phyloP scores from a whole-genome alignment of 2,888 invertebrate genomes.

The Apodemia hepburni region DNA sequence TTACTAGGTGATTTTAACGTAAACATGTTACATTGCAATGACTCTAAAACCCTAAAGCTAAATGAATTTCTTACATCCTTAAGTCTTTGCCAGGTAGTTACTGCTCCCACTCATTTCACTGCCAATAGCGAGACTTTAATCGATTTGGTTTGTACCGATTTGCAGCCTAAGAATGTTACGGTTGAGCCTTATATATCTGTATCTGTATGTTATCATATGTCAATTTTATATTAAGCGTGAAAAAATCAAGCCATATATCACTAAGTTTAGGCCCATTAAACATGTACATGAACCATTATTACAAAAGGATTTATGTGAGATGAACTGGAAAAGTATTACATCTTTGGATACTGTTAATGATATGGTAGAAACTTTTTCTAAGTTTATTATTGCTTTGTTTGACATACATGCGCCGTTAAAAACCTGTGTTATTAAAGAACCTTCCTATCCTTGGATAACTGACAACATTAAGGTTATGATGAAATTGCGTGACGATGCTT shows the following conservation, averaged over 20 bases:
- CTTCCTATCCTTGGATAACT: constrained; percentile 25
- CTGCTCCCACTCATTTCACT: constrained; percentile 24
- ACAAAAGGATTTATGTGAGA: background rate
- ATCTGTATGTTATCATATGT: background rate
- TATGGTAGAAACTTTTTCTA: background rate
- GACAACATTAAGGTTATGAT: constrained; percentile 23
- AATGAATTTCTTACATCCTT: background rate
- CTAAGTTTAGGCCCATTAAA: background rate
- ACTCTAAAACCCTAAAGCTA: constrained; percentile 7
- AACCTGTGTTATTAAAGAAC: background rate
- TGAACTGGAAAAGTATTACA: no score
- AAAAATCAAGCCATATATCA: background rate
- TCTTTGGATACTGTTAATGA: no score
- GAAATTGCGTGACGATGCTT: constrained; percentile 21
- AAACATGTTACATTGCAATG: background rate
- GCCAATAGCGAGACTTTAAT: constrained; percentile 20
- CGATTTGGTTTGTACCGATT: constrained; percentile 21
- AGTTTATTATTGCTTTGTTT: background rate
- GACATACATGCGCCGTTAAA: background rate
- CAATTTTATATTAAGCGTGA: background rate
- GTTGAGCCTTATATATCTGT: background rate
- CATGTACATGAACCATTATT: background rate
- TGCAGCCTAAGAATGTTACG: background rate
- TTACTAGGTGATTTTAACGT: constrained; percentile 18
- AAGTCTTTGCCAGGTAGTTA: constrained; percentile 3